A percentile compares a stretch with the other conserved stretches of the same genome.
Conservation (phyloP, 2,113 vertebrate species). For the Varanus salvator region DNA sequence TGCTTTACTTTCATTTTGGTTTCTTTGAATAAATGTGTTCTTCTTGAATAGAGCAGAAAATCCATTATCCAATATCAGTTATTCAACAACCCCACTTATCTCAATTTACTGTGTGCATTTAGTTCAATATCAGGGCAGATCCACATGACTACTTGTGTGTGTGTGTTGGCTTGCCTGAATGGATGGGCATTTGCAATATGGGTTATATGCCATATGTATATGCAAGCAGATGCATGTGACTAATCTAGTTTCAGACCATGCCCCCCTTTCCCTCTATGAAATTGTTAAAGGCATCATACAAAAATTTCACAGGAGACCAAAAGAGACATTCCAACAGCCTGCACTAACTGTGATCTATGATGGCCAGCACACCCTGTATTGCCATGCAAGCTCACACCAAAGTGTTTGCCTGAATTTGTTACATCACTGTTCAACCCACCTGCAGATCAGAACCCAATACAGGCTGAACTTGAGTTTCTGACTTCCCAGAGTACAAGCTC, state of each 20-base stretch:
- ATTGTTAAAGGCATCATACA: not conserved
- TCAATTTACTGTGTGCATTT: not conserved
- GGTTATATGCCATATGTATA: not conserved
- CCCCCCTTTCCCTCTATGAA: not conserved
- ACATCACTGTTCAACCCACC: not conserved
- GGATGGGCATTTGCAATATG: not conserved
- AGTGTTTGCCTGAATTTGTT: not conserved
- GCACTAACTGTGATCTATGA: not conserved
- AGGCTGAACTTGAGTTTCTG: not conserved
- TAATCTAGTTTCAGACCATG: not conserved
- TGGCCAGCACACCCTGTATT: not conserved
- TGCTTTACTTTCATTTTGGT: not conserved
- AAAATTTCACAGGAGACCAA: not conserved
- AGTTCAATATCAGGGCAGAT: not conserved
- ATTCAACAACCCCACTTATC: not conserved
- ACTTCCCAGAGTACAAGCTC: not conserved
- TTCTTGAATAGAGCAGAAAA: not conserved
- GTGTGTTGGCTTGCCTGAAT: not conserved
- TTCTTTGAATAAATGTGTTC: conserved; percentile 13
- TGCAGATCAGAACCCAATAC: not conserved
- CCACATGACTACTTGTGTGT: not conserved
- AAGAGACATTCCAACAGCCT: not conserved
- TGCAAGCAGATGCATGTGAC: not conserved
- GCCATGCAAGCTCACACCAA: not conserved
- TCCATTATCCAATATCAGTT: not conserved